These are phyloP conservation scores for Eurystomus glaucurus DNA, from an alignment of 2,797 vertebrate genomes.

Conservation along the genomic window DNA sequence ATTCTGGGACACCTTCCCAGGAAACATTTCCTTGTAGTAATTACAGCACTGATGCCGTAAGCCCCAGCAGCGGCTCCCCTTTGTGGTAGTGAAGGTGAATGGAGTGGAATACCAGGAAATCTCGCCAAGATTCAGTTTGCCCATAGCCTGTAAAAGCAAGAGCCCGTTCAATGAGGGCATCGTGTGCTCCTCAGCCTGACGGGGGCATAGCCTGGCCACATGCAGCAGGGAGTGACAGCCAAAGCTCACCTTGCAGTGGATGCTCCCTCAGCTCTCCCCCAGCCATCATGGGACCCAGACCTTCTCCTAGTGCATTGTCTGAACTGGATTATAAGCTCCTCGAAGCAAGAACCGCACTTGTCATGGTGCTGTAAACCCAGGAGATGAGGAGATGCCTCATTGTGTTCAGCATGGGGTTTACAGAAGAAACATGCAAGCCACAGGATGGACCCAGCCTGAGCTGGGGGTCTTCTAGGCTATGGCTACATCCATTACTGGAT, in stretches of 20 bases:
- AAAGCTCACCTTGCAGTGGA: neutral
- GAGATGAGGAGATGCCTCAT: rapidly evolving
- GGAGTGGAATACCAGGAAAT: neutral
- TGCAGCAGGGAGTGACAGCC: neutral
- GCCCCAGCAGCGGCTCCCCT: neutral
- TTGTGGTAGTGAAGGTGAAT: neutral
- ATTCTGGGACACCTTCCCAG: conserved; percentile 51
- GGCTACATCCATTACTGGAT: neutral
- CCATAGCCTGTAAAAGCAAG: neutral
- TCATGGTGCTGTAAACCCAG: neutral
- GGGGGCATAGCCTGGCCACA: neutral
- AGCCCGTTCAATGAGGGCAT: neutral
- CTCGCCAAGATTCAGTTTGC: neutral
- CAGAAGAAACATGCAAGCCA: neutral
- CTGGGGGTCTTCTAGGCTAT: neutral
- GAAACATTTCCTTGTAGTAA: neutral
- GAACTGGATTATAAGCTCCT: neutral
- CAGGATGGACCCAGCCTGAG: neutral
- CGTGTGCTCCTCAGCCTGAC: neutral
- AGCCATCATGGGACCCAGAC: rapidly evolving
- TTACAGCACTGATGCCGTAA: neutral
- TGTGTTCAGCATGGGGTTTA: neutral
- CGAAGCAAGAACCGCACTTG: rapidly evolving
- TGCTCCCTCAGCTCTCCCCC: neutral
- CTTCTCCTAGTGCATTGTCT: neutral